A percentile compares a stretch with the other conserved stretches of the same genome.
Evolutionary conservation across 2,113 vertebrate genomes (phyloP).

Genomic region (Cephalopholis sonnerati): DNA sequence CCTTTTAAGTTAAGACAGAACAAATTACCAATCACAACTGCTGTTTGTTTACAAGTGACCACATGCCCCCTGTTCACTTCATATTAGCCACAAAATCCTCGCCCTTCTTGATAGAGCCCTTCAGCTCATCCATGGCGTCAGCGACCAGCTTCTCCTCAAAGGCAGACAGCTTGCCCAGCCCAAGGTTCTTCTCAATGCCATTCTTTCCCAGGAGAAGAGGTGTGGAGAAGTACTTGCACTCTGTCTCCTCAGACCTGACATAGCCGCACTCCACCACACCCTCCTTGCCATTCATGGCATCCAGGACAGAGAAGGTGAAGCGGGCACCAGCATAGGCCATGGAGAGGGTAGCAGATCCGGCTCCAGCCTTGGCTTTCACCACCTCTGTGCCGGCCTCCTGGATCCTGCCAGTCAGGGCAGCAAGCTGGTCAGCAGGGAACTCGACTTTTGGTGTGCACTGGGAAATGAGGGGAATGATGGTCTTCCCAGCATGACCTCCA

Average conservation of each 20-base stretch:
- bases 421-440: conserved; percentile 92
- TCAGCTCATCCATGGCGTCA: conserved; percentile 91
- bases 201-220: conserved; percentile 96
- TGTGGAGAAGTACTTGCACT: conserved; percentile 96
- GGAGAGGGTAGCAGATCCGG: conserved; percentile 96
- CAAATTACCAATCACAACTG: conserved; percentile 63
- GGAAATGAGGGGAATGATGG: conserved; percentile 97
- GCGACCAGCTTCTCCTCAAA: conserved; percentile 96
- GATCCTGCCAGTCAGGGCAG: conserved; percentile 89
- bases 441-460: conserved; percentile 97
- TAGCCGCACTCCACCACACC: conserved; percentile 95
- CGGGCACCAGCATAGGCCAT: conserved; percentile 98
- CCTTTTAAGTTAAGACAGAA: conserved; percentile 55
- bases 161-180: conserved; percentile 91
- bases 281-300: conserved; percentile 96
- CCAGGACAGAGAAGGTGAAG: conserved; percentile 95
- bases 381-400: conserved; percentile 99
- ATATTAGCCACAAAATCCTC: conserved; percentile 94
- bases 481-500: conserved; percentile 97
- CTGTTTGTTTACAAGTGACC: conserved; percentile 2
- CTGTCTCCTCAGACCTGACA: conserved; percentile 92
- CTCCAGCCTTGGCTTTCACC: conserved; percentile 97
- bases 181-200: conserved; percentile 97
- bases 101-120: conserved; percentile 97
- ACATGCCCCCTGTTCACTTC: conserved; percentile 85